These are phyloP conservation scores for Megalops cyprinoides DNA, from an alignment of 2,797 vertebrate genomes.

Conservation along the genomic window DNA sequence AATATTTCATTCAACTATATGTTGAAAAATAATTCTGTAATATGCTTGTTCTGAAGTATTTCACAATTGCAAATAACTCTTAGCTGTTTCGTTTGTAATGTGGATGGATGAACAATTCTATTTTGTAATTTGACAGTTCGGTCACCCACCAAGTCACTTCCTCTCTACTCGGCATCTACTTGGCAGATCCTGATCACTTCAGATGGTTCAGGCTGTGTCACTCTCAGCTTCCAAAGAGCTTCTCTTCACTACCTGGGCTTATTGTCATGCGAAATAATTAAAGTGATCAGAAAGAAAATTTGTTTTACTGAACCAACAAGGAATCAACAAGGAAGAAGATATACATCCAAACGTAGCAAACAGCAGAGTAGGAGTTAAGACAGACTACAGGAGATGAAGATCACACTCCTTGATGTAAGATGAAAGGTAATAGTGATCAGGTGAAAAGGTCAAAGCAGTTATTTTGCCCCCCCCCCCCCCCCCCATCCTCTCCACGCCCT, in stretches of 20 bases:
- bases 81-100: no score
- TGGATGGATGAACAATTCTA: no score
- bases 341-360: neutral
- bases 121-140: no score
- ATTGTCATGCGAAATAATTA: no score
- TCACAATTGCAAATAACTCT: no score
- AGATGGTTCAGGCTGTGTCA: neutral
- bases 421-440: neutral
- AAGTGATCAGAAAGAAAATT: neutral
- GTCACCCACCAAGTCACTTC: no score
- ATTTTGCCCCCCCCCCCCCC: neutral
- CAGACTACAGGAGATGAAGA: slow-evolving; percentile 55
- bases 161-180: no score
- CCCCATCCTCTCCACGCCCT: neutral
- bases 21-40: no score
- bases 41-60: no score
- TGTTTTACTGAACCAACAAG: neutral
- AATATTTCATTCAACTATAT: no score
- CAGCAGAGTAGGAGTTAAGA: slow-evolving; percentile 41
- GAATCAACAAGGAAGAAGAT: neutral
- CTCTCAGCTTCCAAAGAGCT: neutral
- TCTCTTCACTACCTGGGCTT: no score
- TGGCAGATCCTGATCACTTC: no score
- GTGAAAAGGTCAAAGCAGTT: neutral
- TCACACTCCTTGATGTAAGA: slow-evolving; percentile 19